Evolutionary conservation across 2,797 vertebrate genomes (phyloP), one percentile per base, ranked within the genome.

Genomic region (Oryzias dopingdopingensis): DNA sequence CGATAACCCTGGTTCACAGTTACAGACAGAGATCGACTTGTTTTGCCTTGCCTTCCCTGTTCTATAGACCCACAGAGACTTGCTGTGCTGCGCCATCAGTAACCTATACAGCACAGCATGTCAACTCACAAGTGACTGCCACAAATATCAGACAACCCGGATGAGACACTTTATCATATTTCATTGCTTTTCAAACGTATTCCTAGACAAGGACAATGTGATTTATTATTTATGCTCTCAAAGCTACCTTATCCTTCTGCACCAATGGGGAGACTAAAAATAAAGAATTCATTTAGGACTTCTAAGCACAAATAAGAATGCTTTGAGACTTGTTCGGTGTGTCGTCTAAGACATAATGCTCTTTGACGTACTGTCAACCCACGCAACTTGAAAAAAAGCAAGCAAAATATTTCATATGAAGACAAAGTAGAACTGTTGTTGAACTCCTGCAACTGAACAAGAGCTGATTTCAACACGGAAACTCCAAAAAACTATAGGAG

Each of bases 121-220:
- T 91, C 90, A 89, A 73, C 88, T 89, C 80, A 84, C 83, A 91
- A 92, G 90, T 90, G 90, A 91, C 86, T 90, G 90, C 88, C 84
- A 87, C 88, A 88, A 89, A 89, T 90, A 91, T 89, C 89, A 88
- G 85, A 86, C 89, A 71, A 83, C 74, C 90, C 88, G 86, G 89
- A 91, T 87, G 86, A 93, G 89, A 92, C 90, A 90, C 88, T 92
- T 92, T 88, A 92, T 92, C 90, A 88, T 80, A 70, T 92, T 93
- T 93, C 92, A 93, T 91, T 90, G 90, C 86, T 90, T 91, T 92
- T 92, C 87, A 91, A 90, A 89, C 73, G 88, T 80, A 87, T 89
- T 88, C 77, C 75, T 79, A 89, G 90, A 92, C 86, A 85, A 89
- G 85, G 88, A 87, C 86, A 83, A 84, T 83, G 85, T 84, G 76